Evolutionary conservation across 1,140 invertebrate genomes (phyloP), one percentile per base, ranked within the genome.

Genomic region (Papilio machaon): DNA sequence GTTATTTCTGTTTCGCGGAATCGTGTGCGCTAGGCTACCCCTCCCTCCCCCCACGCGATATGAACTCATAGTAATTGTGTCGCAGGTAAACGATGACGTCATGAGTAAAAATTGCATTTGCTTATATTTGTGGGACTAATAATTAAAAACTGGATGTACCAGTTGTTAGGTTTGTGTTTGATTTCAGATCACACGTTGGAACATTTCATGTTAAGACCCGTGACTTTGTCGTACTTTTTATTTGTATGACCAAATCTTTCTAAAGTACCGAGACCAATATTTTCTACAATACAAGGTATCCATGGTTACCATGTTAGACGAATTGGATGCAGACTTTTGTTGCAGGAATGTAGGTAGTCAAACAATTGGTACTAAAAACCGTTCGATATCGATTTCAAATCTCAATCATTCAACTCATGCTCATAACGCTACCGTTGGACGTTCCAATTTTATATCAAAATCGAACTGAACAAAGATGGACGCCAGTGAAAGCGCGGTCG

Each of bases 401-500:
- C 81, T 79, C 83, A 81, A 80, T 84, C 82, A 86, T 82, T 81
- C 80, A 78, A 58, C 82, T 86, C 85, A 85, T 85, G 82, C 79
- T 78, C 58, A 75, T 84, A 80, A 83, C 80, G 83, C 81, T 81
- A 86, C 85, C 79, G 85, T 85, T 87, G 84, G 80, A 81, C 85
- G 87, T 90, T 91, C 88, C 85, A 88, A 91, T 89, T 93, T 92
- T 88, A 90, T 88, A 91, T 91, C 88, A 91, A 92, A 92, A 92
- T 90, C 87, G 85, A 86, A 89, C 87, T 84, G 82, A 84, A 77
- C 73, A 85, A 92, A 93, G 89, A 93, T 92, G 89, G 92, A 86
- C 89, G 90, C 85, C 89, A 92, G 92, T 91, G 92, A 94, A 94
- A 94, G 92, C 90, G 89, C 92, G 91, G 92, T 92, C 92, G 92